A percentile compares a stretch with the other conserved stretches of the same genome.
phyloP scores from a whole-genome alignment of 2,888 invertebrate genomes.

The Sarcophaga caerulescens region DNA sequence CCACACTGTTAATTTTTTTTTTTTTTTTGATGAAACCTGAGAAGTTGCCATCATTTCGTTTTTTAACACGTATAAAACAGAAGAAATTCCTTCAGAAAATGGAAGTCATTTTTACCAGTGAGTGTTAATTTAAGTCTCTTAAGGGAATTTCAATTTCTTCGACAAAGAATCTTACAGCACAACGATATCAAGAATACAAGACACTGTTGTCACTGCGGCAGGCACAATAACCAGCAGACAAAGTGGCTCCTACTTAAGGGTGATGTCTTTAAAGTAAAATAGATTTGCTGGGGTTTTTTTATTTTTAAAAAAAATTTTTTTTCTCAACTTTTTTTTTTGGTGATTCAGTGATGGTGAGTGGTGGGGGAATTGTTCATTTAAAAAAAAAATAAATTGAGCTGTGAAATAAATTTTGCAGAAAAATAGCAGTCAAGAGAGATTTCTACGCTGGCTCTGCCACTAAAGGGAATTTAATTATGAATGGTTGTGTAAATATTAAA shows the following conservation, averaged over 20 bases:
- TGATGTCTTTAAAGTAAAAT: neutral
- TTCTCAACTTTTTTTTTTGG: neutral
- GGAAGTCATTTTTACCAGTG: conserved; percentile 1
- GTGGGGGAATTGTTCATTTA: neutral
- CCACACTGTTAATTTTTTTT: too few relatives aligned
- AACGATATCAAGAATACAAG: neutral
- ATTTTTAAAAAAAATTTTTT: neutral
- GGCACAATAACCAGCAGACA: neutral
- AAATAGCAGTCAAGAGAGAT: neutral
- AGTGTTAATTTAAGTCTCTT: conserved; percentile 51
- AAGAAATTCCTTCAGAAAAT: neutral
- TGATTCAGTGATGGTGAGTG: too few relatives aligned
- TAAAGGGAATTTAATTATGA: conserved; percentile 34
- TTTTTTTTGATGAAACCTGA: too few relatives aligned
- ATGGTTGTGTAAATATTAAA: neutral
- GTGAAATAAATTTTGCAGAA: neutral
- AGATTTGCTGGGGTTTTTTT: neutral
- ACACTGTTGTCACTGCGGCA: neutral
- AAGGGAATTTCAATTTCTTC: conserved; percentile 46
- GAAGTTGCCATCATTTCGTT: neutral
- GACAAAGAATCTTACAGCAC: neutral
- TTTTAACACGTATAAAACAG: neutral
- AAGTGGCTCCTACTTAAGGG: conserved; percentile 42
- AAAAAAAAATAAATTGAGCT: neutral
- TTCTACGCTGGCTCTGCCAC: neutral